These are phyloP conservation scores for Gobio gobio DNA, from an alignment of 2,113 vertebrate genomes.

Conservation along the genomic window DNA sequence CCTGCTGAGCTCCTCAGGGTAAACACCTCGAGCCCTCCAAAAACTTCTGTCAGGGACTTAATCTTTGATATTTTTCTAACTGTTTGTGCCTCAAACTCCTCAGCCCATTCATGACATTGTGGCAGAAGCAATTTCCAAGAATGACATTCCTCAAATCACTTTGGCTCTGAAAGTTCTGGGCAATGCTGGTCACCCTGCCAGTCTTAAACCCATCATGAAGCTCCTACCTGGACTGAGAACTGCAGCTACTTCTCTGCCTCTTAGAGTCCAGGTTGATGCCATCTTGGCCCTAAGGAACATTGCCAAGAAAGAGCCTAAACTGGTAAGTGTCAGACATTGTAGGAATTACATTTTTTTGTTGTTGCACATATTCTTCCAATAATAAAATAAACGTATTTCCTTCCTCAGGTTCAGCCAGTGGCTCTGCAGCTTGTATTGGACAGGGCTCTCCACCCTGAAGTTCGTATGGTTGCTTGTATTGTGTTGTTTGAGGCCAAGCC, in stretches of 20 bases:
- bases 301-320: constrained; percentile 77
- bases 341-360: neutral
- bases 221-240: constrained; percentile 75
- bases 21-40: neutral
- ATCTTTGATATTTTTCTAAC: neutral
- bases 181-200: constrained; percentile 80
- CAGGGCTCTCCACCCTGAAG: constrained; percentile 70
- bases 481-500: constrained; percentile 83
- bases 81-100: neutral
- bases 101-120: constrained; percentile 81
- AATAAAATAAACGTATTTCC: neutral
- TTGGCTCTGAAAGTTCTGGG: constrained; percentile 82
- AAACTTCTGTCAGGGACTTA: neutral
- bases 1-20: constrained; percentile 69
- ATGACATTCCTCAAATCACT: constrained; percentile 71
- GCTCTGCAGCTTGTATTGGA: constrained; percentile 81
- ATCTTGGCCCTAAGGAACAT: constrained; percentile 82
- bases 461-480: constrained; percentile 81
- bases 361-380: neutral
- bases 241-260: constrained; percentile 66
- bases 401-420: constrained; percentile 78
- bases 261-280: constrained; percentile 76
- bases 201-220: constrained; percentile 81
- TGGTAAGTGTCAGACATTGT: constrained; percentile 66
- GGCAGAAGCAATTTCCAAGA: constrained; percentile 71